A percentile compares a stretch with the other conserved stretches of the same genome.
phyloP scores from a whole-genome alignment of 2,797 vertebrate genomes.

The Poecilia gillii region DNA sequence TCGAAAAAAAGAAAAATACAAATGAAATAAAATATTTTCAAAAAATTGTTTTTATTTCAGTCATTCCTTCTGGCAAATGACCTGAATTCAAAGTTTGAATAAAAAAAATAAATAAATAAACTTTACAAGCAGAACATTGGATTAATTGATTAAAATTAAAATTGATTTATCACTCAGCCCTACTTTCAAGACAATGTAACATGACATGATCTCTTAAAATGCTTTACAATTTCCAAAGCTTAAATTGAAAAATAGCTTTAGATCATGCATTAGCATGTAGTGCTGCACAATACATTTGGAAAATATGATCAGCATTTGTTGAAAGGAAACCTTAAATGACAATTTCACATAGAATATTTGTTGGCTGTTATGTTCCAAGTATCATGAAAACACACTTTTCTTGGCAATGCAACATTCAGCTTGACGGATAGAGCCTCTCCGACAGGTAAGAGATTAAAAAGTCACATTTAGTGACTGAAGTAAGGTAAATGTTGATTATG shows the following conservation, averaged over 20 bases:
- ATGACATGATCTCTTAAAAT: background rate
- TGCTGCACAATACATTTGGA: background rate
- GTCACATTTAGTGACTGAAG: background rate
- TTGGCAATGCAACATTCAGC: background rate
- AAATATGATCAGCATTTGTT: background rate
- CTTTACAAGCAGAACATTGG: too few species aligned
- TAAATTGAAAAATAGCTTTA: background rate
- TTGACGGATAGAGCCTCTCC: background rate
- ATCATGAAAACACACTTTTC: background rate
- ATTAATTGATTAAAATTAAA: too few species aligned
- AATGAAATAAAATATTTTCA: too few species aligned
- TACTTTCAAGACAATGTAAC: background rate
- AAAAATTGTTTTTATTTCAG: too few species aligned
- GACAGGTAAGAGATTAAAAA: background rate
- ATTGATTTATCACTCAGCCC: too few species aligned
- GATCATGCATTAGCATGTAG: background rate
- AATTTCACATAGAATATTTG: background rate
- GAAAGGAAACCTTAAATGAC: background rate
- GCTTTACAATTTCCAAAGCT: background rate
- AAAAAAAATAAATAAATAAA: slow-evolving; percentile 10
- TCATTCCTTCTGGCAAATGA: too few species aligned
- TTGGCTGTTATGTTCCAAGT: background rate
- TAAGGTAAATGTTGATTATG: background rate
- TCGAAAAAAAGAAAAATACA: too few species aligned
- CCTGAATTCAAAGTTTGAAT: too few species aligned